Evolutionary conservation across 2,113 vertebrate species (phyloP).

Genomic region (Sterrhoptilus dennistouni): DNA sequence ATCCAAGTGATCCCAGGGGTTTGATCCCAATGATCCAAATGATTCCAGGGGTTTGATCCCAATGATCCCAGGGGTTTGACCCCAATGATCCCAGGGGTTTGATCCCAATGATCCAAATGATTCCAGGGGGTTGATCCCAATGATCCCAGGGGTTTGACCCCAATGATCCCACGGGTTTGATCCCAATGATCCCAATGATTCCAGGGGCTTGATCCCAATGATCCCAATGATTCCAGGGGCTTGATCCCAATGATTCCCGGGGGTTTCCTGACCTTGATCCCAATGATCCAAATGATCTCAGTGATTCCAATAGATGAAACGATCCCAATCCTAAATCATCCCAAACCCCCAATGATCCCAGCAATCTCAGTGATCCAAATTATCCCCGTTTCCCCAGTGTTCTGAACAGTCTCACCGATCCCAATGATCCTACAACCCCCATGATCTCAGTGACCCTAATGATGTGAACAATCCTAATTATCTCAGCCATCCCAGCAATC

Average conservation of each 20-base stretch:
- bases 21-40: too few relatives aligned
- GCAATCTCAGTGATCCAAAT: too few relatives aligned
- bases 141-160: background rate
- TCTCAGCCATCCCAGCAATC: rapidly evolving
- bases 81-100: too few relatives aligned
- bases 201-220: too few relatives aligned
- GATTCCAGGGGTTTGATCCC: too few relatives aligned
- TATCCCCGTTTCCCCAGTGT: background rate
- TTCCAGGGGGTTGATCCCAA: background rate
- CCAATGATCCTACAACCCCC: rapidly evolving
- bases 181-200: rapidly evolving
- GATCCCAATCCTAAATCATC: too few relatives aligned
- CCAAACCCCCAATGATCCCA: too few relatives aligned
- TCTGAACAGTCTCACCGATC: rapidly evolving
- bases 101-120: background rate
- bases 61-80: too few relatives aligned
- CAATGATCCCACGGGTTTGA: background rate
- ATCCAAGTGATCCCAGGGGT: background rate
- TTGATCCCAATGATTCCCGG: too few relatives aligned
- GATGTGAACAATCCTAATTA: background rate
- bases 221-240: too few relatives aligned
- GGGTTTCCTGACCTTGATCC: too few relatives aligned
- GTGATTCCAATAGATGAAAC: rapidly evolving
- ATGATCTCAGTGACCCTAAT: rapidly evolving
- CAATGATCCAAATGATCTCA: background rate